Conservation (phyloP, 1,140 invertebrate genomes). For the Chlorops oryzae region DNA sequence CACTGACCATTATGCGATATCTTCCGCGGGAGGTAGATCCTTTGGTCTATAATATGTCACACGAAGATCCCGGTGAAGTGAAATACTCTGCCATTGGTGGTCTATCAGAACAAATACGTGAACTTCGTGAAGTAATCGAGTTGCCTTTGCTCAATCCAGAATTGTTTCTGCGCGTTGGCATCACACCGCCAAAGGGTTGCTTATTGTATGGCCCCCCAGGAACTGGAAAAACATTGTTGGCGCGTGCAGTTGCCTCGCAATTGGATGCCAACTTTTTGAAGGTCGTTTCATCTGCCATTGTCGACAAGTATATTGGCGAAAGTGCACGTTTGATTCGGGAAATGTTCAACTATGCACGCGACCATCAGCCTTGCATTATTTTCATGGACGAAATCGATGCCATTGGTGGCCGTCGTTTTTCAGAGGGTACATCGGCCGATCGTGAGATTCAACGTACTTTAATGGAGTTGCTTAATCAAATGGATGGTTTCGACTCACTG, state of each 20-base stretch:
- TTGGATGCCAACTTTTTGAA: conserved; percentile 99
- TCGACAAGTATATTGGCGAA: conserved; percentile 95
- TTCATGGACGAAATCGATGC: conserved; percentile 99
- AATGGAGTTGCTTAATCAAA: conserved; percentile 97
- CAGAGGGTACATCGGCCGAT: conserved; percentile 96
- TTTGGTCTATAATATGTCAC: conserved; percentile 33
- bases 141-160: conserved; percentile 61
- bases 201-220: too few species aligned
- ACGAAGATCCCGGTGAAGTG: conserved; percentile 32
- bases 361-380: conserved; percentile 97
- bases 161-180: conserved; percentile 96
- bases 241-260: conserved; percentile 88
- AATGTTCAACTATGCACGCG: conserved; percentile 97
- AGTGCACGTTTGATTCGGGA: conserved; percentile 98
- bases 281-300: conserved; percentile 95
- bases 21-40: conserved; percentile 33
- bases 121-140: conserved; percentile 35
- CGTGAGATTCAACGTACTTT: conserved; percentile 99
- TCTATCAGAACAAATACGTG: conserved; percentile 28
- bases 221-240: conserved; percentile 92
- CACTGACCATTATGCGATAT: conserved; percentile 32
- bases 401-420: conserved; percentile 93
- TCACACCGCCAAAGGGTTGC: conserved; percentile 98
- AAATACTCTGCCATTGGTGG: conserved; percentile 33
- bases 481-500: conserved; percentile 96